Percentiles rank a stretch among this genome's conserved stretches.
phyloP scores from a whole-genome alignment of 92 coral and sea anemone species.

The Palythoa caribaeorum region DNA sequence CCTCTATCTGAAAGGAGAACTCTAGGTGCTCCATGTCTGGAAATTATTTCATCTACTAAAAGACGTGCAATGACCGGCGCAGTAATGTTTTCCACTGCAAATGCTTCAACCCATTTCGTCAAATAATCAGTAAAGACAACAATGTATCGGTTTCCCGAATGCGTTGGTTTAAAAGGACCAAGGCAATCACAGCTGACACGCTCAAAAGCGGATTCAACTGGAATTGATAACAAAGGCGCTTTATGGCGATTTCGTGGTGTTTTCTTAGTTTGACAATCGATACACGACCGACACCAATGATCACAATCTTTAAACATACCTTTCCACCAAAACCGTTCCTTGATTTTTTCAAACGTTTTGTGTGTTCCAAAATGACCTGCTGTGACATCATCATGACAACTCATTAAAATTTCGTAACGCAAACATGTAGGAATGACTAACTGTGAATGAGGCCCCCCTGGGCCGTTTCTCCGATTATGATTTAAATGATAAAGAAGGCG shows the following conservation, averaged over 20 bases:
- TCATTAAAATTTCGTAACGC: conserved; percentile 32
- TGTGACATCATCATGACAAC: conserved; percentile 46
- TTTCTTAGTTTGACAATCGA: conserved; percentile 21
- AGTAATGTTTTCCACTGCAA: conserved; percentile 54
- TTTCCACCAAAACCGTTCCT: conserved; percentile 56
- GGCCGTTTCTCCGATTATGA: not conserved
- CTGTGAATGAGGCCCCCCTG: conserved; percentile 16
- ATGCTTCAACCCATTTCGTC: conserved; percentile 16
- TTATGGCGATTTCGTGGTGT: conserved; percentile 44
- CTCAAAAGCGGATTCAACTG: conserved; percentile 54
- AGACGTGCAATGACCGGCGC: conserved; percentile 42
- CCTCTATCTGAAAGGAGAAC: not conserved
- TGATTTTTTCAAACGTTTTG: conserved; percentile 55
- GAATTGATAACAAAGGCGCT: conserved; percentile 53
- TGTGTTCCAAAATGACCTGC: conserved; percentile 57
- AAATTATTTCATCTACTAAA: not conserved
- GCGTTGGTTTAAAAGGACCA: not conserved
- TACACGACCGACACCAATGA: not conserved
- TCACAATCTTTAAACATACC: conserved; percentile 53
- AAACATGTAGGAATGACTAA: not conserved
- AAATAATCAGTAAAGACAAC: not conserved
- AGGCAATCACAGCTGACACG: conserved; percentile 23
- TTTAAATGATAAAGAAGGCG: conserved; percentile 28
- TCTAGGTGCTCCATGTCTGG: not conserved
- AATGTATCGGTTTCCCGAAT: not conserved